Conservation (phyloP, 2,888 invertebrate species). For the Cephonodes hylas region DNA sequence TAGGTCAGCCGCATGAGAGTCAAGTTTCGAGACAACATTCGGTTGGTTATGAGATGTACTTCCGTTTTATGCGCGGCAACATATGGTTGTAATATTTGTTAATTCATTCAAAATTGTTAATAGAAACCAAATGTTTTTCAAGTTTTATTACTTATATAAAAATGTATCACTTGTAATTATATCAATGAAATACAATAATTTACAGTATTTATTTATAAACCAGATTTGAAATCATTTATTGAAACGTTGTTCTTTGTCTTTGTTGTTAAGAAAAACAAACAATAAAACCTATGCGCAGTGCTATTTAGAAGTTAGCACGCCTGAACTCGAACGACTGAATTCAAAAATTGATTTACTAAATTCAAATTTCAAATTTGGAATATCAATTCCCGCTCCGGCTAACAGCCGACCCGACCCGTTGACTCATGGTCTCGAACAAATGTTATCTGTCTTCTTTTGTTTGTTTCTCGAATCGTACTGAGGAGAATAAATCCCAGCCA, state of each 20-base stretch:
- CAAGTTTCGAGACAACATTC: conserved; percentile 2
- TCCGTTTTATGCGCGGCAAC: neutral
- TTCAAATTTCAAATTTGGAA: conserved; percentile 43
- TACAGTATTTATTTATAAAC: no score
- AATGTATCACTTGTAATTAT: no score
- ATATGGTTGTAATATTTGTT: conserved; percentile 1
- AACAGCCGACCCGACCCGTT: conserved; percentile 57
- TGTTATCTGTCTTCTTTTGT: conserved; percentile 78
- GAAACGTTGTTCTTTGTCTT: no score
- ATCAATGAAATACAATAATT: no score
- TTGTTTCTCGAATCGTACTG: conserved; percentile 64
- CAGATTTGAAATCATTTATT: no score
- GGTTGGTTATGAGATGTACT: conserved; percentile 3
- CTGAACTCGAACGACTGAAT: neutral
- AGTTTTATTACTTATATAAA: neutral
- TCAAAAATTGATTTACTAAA: conserved; percentile 9
- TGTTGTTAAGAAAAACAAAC: no score
- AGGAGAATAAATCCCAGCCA: conserved; percentile 46
- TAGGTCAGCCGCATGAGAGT: conserved; percentile 2
- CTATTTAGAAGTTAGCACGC: neutral
- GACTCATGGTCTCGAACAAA: conserved; percentile 75
- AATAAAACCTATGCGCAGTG: no score
- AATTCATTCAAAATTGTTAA: neutral
- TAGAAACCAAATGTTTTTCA: neutral
- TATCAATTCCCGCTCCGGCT: conserved; percentile 41